A percentile compares a stretch with the other conserved stretches of the same genome.
Conservation (phyloP, 2,888 invertebrate genomes). For the Chrysina gloriosa region DNA sequence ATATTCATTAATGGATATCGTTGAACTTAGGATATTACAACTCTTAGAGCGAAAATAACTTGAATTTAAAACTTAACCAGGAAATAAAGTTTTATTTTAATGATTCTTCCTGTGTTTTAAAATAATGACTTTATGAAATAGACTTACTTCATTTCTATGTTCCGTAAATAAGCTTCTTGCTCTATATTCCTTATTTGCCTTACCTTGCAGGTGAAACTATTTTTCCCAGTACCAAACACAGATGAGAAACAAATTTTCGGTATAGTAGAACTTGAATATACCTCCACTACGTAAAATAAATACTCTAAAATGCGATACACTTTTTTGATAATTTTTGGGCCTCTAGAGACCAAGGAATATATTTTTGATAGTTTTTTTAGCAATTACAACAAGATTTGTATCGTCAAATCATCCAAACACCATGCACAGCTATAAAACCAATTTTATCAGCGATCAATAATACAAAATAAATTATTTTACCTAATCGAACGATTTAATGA, state of each 20-base stretch:
- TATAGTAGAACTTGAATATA: not conserved
- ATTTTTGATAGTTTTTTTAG: constrained; percentile 13
- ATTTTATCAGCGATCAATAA: not conserved
- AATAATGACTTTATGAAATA: too few species aligned
- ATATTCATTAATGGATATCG: too few species aligned
- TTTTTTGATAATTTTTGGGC: constrained; percentile 4
- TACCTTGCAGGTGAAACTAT: not conserved
- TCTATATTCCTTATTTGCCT: not conserved
- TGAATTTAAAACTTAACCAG: too few species aligned
- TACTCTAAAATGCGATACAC: constrained; percentile 8
- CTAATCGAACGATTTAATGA: not conserved
- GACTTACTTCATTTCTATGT: not conserved
- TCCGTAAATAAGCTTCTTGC: not conserved
- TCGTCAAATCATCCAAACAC: not conserved
- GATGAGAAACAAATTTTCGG: not conserved
- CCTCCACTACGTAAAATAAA: not conserved
- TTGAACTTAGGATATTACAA: too few species aligned
- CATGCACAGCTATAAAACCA: not conserved
- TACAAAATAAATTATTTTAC: not conserved
- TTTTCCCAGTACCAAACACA: not conserved
- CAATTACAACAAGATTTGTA: not conserved
- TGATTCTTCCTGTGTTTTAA: too few species aligned
- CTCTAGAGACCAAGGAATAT: not conserved
- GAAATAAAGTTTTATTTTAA: too few species aligned
- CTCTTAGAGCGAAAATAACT: too few species aligned